Base-by-base conservation (phyloP, 2,113 vertebrate genomes). In the Misgurnus anguillicaudatus region DNA sequence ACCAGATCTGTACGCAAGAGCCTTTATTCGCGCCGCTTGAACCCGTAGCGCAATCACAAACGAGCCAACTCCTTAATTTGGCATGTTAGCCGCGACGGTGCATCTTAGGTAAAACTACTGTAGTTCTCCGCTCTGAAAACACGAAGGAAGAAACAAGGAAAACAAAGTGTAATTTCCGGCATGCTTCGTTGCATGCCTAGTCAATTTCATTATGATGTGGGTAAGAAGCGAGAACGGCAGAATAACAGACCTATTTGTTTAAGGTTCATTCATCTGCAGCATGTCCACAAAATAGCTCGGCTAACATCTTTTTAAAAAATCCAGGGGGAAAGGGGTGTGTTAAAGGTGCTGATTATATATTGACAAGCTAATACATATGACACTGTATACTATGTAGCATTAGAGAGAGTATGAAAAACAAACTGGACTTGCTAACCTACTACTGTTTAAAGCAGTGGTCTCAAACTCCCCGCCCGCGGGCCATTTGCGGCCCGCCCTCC, bases 1-100 rank as follows among this genome's bases (percentile, higher is more conserved):
- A 48, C 64, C 64, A 53, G 64, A 75, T 48, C 38, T 81, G 86
- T 75, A 78, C 24, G 14, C 62, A 62, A 61, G 41, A 70, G 57
- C 45, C 11, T 64, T 71, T 41, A 53, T 79, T 53, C 36, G 21
- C 8, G 21, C 9, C 4, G 42, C 73, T 39, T 75, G 72, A 48
- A 62, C 39, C 58, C 17, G 0, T 9, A 31, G 45, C 42, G 64
- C 10, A 9, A 21, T 19, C 13, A 6, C 5, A 61, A 70, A 45
- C 9, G 21, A 75, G 31, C 45, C 45, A 64, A 36, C 5, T 5
- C 17, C 5, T 63, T 64, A 38, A 51, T 64, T 53, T 16, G 0
- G 9, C 51, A 24, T 75, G 60, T 75, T 63, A 36, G 60, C 42
- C 45, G 51, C 31, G 9, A 5, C 19, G 9, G 61, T 75, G 73